Evolutionary conservation across 2,888 invertebrate genomes (phyloP).

Genomic region (Clivina fossor): DNA sequence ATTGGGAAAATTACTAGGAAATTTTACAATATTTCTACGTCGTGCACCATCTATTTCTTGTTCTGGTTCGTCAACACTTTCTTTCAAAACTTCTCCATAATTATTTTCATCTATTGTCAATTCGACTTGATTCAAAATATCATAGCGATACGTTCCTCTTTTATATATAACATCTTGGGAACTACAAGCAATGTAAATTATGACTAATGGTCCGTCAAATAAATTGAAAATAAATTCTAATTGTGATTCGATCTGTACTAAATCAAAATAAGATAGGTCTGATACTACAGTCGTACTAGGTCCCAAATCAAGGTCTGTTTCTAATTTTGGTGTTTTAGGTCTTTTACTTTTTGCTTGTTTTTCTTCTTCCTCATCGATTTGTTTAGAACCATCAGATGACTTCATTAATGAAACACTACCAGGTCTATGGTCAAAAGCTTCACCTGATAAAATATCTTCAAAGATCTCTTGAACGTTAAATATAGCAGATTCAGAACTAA

Average conservation of each 20-base stretch:
- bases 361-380: conserved; percentile 40
- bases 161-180: conserved; percentile 58
- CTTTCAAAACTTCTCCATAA: neutral
- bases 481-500: conserved; percentile 50
- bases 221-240: conserved; percentile 48
- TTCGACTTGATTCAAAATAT: conserved; percentile 46
- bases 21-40: conserved; percentile 55
- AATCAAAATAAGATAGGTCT: conserved; percentile 40
- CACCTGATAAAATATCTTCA: conserved; percentile 49
- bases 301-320: conserved; percentile 32
- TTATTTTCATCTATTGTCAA: conserved; percentile 6
- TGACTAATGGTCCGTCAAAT: conserved; percentile 50
- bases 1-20: conserved; percentile 54
- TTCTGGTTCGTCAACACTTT: neutral
- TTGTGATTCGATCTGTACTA: conserved; percentile 49
- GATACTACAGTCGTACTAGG: conserved; percentile 15
- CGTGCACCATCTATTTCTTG: conserved; percentile 36
- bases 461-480: conserved; percentile 51
- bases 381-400: conserved; percentile 17
- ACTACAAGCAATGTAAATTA: conserved; percentile 60
- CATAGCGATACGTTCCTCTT: conserved; percentile 46
- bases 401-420: conserved; percentile 34
- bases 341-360: neutral
- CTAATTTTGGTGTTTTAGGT: conserved; percentile 17
- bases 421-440: conserved; percentile 47